Evolutionary conservation across 2,113 vertebrate species (phyloP), one percentile per base, ranked within the genome.

Genomic region (Seriola dumerili): DNA sequence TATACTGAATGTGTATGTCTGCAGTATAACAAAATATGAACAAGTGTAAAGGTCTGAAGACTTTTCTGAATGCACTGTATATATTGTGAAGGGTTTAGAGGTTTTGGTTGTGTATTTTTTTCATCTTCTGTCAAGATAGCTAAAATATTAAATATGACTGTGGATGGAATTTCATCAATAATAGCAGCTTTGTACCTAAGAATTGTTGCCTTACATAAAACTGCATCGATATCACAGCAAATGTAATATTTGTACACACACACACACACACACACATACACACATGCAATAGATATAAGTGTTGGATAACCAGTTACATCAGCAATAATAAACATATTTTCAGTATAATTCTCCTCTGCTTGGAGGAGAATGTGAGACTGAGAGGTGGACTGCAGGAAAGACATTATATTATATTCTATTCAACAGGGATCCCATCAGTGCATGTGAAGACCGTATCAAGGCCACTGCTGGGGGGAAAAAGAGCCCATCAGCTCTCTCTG

Each of bases 381-480:
- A 50, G 29, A 9, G 25, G 11, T 46, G 36, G 32, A 23, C 34
- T 61, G n/a, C 21, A 42, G 10, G 8, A 64, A 71, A 63, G 8
- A 54, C n/a, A 63, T 32, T 59, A 29, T 23, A 72, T 69, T 78
- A 29, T 29, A 29, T 29, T 9, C 21, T 38, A 46, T 57, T 72
- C 38, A 52, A 29, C 29, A 48, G 21, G 13, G 19, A 63, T 77
- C 46, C n/a, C 10, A 36, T 48, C n/a, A 36, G 23, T 48, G 34
- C 46, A 63, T 25, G 48, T 38, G 38, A 58, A 48, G 29, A 36
- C 40, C 6, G n/a, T 19, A 42, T 55, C 23, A 63, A 70, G 55
- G 44, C 65, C 72, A 46, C 57, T 70, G 34, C 71, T 61, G 54
- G 16, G 44, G 55, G 17, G 54, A 42, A 64, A 64, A 54, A 34